Conservation (phyloP, 2,797 vertebrate species). For the Microhierax caerulescens region DNA sequence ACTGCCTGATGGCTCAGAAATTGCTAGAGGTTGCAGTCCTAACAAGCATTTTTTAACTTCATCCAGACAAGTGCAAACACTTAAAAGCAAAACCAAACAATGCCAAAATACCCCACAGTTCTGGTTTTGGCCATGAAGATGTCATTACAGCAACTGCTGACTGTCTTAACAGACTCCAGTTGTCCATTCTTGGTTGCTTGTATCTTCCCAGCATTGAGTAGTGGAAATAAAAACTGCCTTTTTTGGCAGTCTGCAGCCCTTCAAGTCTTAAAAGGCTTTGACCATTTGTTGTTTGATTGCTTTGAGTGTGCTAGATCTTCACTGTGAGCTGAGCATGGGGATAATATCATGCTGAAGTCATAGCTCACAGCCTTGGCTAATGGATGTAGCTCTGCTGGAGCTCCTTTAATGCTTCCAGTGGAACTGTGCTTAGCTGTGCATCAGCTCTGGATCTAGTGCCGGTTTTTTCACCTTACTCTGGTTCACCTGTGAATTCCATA, state of each 20-base stretch:
- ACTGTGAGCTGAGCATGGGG: neutral
- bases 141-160: constrained; percentile 16
- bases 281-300: constrained; percentile 39
- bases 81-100: constrained; percentile 49
- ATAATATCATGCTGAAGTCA: constrained; percentile 19
- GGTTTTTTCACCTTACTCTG: neutral
- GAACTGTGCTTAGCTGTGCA: neutral
- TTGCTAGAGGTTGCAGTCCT: neutral
- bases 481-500: neutral
- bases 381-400: neutral
- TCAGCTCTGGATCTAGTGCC: neutral
- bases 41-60: constrained; percentile 11
- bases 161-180: constrained; percentile 40
- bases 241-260: constrained; percentile 27
- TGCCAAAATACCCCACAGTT: constrained; percentile 29
- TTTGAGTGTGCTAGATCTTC: neutral
- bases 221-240: constrained; percentile 58
- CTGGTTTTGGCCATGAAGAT: neutral
- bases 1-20: constrained; percentile 19
- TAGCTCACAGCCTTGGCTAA: neutral
- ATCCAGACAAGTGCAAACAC: constrained; percentile 44
- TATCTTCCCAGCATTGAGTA: neutral
- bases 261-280: neutral
- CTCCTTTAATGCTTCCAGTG: neutral
- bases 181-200: constrained; percentile 45